A percentile compares a stretch with the other conserved stretches of the same genome.
These are phyloP conservation scores for Trimorus sp. DNA, from an alignment of 2,888 invertebrate genomes.

Conservation along the genomic window DNA sequence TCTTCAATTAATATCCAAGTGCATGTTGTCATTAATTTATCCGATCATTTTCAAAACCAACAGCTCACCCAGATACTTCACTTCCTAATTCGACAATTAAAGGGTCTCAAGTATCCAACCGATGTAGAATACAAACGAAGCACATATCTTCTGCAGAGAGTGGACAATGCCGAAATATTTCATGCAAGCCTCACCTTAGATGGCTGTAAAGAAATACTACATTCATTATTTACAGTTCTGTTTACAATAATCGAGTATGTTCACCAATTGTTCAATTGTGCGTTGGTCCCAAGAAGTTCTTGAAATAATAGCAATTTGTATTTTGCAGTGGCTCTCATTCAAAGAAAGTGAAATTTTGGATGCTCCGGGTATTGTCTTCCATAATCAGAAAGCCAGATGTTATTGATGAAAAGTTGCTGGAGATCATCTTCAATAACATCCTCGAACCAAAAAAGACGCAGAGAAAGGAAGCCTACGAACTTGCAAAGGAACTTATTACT, in stretches of 20 bases:
- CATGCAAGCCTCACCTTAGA: conserved; percentile 99
- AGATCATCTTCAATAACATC: conserved; percentile 96
- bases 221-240: conserved; percentile 95
- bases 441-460: conserved; percentile 96
- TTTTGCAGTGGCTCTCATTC: conserved; percentile 94
- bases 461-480: conserved; percentile 92
- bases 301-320: conserved; percentile 83
- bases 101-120: conserved; percentile 97
- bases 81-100: conserved; percentile 96
- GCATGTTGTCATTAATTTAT: too few relatives aligned
- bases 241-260: conserved; percentile 98
- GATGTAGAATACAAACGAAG: conserved; percentile 98
- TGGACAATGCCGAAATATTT: conserved; percentile 98
- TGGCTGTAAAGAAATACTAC: conserved; percentile 98
- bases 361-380: conserved; percentile 97
- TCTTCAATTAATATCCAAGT: too few relatives aligned
- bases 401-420: conserved; percentile 95
- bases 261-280: too few relatives aligned
- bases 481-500: conserved; percentile 95
- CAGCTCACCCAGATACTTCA: conserved; percentile 91
- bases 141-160: conserved; percentile 97
- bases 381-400: conserved; percentile 97
- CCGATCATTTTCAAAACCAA: neutral
- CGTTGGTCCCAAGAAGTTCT: too few relatives aligned
- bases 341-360: conserved; percentile 97